phyloP scores from a whole-genome alignment of 2,113 vertebrate genomes.

The Cynoglossus semilaevis region DNA sequence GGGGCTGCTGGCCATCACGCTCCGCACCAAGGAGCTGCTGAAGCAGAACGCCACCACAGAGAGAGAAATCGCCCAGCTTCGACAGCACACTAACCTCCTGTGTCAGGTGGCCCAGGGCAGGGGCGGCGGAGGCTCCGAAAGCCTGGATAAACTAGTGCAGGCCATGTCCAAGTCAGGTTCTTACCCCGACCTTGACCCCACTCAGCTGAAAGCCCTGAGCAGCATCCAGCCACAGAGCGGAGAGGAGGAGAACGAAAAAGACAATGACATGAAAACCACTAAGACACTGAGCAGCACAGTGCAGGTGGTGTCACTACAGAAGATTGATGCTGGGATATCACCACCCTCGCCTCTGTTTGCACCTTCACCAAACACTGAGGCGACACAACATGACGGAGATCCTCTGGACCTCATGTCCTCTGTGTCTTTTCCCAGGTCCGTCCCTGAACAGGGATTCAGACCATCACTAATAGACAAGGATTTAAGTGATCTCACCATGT shows the following conservation, averaged over 20 bases:
- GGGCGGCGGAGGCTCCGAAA: background rate
- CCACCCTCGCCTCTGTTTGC: slow-evolving; percentile 63
- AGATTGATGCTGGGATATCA: slow-evolving; percentile 16
- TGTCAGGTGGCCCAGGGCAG: slow-evolving; percentile 46
- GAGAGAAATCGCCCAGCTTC: slow-evolving; percentile 64
- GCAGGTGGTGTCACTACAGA: slow-evolving; percentile 10
- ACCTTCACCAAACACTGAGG: slow-evolving; percentile 37
- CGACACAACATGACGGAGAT: background rate
- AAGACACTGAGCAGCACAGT: background rate
- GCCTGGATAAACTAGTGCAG: slow-evolving; percentile 55
- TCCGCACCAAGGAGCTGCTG: slow-evolving; percentile 70
- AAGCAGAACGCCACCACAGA: slow-evolving; percentile 59
- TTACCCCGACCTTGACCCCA: slow-evolving; percentile 49
- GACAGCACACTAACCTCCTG: slow-evolving; percentile 64
- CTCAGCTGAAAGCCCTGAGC: slow-evolving; percentile 11
- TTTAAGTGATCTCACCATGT: slow-evolving; percentile 27
- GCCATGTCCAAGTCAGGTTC: slow-evolving; percentile 62
- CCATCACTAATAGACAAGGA: slow-evolving; percentile 7
- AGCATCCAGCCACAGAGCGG: background rate
- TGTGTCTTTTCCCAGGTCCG: background rate
- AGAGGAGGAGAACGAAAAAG: slow-evolving; percentile 10
- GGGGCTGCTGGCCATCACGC: slow-evolving; percentile 67
- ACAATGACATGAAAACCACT: background rate
- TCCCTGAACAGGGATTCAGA: slow-evolving; percentile 5
- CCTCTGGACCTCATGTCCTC: slow-evolving; percentile 7